These are phyloP conservation scores for Stomorhina lunata DNA, from an alignment of 2,888 invertebrate species.

Conservation along the genomic window DNA sequence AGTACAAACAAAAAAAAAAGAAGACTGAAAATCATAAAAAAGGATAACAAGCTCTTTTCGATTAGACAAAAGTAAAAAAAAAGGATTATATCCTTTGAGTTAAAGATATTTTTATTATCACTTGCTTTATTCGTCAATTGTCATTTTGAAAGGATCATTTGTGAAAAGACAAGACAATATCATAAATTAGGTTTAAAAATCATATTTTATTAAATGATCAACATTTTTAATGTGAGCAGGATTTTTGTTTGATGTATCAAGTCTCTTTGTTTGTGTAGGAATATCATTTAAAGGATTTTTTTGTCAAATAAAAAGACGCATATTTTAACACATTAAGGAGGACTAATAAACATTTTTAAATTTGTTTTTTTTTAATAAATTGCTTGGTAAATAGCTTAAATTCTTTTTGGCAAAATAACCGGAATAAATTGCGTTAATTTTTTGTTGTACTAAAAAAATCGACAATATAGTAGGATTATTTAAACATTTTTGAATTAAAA, in stretches of 20 bases:
- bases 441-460: too few species aligned
- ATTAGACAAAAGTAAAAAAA: constrained; percentile 28
- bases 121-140: constrained; percentile 62
- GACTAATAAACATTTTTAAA: constrained; percentile 25
- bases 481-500: too few species aligned
- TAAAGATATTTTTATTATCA: constrained; percentile 59
- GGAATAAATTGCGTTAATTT: constrained; percentile 43
- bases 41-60: constrained; percentile 54
- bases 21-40: constrained; percentile 51
- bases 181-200: constrained; percentile 65
- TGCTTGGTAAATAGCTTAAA: constrained; percentile 11
- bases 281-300: not conserved
- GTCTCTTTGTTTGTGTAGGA: not conserved
- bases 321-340: constrained; percentile 41
- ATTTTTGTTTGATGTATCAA: constrained; percentile 6
- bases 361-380: constrained; percentile 6
- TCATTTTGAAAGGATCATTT: constrained; percentile 47
- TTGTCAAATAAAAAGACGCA: constrained; percentile 26
- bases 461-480: too few species aligned
- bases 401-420: constrained; percentile 17
- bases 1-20: constrained; percentile 44
- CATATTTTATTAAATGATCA: constrained; percentile 61
- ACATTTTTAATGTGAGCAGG: constrained; percentile 41
- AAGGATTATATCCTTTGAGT: constrained; percentile 36
- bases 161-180: constrained; percentile 23